Evolutionary conservation across 1,140 invertebrate genomes (phyloP).

Genomic region (Papilio machaon): DNA sequence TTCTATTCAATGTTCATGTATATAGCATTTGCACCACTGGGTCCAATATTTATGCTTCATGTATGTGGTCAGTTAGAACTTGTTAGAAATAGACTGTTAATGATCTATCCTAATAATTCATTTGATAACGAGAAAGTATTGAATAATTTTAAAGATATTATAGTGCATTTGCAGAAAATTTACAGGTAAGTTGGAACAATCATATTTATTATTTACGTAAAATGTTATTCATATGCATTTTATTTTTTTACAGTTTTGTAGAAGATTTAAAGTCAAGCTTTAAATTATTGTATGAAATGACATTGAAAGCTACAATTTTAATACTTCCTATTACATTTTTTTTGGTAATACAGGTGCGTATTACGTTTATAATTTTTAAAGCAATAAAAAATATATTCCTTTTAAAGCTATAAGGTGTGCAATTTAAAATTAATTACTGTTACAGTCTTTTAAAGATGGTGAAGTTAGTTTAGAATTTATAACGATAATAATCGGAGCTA

Average conservation of each 20-base stretch:
- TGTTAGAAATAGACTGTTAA: slow-evolving; percentile 43
- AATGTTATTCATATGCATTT: slow-evolving; percentile 20
- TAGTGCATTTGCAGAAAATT: slow-evolving; percentile 45
- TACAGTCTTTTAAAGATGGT: slow-evolving; percentile 48
- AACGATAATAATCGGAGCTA: slow-evolving; percentile 46
- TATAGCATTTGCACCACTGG: slow-evolving; percentile 50
- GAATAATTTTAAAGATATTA: slow-evolving; percentile 47
- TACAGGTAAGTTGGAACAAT: slow-evolving; percentile 44
- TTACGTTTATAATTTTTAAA: not conserved
- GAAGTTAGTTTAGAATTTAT: slow-evolving; percentile 51
- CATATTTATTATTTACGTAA: not conserved
- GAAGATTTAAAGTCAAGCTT: slow-evolving; percentile 49
- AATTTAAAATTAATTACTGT: slow-evolving; percentile 15
- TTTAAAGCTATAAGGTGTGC: not conserved
- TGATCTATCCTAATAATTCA: slow-evolving; percentile 42
- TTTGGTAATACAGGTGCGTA: slow-evolving; percentile 51
- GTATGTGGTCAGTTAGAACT: slow-evolving; percentile 59
- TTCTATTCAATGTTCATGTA: slow-evolving; percentile 47
- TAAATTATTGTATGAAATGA: slow-evolving; percentile 53
- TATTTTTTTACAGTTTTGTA: slow-evolving; percentile 50
- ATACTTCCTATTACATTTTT: slow-evolving; percentile 52
- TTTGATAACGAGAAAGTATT: slow-evolving; percentile 39
- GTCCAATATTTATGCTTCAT: slow-evolving; percentile 59
- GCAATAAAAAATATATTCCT: not conserved
- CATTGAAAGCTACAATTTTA: slow-evolving; percentile 54